Evolutionary conservation across 2,797 vertebrate species (phyloP), one percentile per base, ranked within the genome.

Genomic region (Brotula barbata): DNA sequence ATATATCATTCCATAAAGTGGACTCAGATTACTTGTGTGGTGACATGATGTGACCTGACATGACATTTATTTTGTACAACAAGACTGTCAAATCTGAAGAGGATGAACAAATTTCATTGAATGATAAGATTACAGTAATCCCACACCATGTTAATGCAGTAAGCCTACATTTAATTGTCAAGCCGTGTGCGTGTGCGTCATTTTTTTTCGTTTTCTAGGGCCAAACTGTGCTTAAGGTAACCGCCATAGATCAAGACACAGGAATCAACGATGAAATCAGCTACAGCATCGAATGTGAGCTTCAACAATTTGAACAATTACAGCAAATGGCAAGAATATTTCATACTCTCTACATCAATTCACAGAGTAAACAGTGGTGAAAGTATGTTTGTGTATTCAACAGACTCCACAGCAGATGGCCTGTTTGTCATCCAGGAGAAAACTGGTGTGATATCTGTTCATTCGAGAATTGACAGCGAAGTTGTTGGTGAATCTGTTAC

Each of bases 271-370:
- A 95, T 36, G 0, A 0, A 0, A 89, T 98, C 48, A 48, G 0
- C 58, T 99, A 93, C 71, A 76, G 2, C 64, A 93, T 98, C 85
- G 70, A 84, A 78, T 51, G 96, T 99, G 77, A 93, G 91, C n/a
- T 2, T 23, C 21, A 33, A 19, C 1, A 17, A 3, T 21, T 13
- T 16, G 1, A 15, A 34, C 13, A 43, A 19, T n/a, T 2, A n/a
- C 0, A n/a, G n/a, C n/a, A n/a, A n/a, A n/a, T n/a, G n/a, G n/a
- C n/a, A 28, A 28, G 25, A 28, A 28, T 28, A 7, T n/a, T n/a
- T n/a, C n/a, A n/a, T n/a, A n/a, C n/a, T 31, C 5, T 68, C 58
- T 25, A 7, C 8, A 51, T 2, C 48, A 0, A 37, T 0, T 15
- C 9, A 47, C 43, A 2, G 31, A 11, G 36, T 0, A 31, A 1